Evolutionary conservation across 2,888 invertebrate species (phyloP).

Genomic region (Lapara coniferarum): DNA sequence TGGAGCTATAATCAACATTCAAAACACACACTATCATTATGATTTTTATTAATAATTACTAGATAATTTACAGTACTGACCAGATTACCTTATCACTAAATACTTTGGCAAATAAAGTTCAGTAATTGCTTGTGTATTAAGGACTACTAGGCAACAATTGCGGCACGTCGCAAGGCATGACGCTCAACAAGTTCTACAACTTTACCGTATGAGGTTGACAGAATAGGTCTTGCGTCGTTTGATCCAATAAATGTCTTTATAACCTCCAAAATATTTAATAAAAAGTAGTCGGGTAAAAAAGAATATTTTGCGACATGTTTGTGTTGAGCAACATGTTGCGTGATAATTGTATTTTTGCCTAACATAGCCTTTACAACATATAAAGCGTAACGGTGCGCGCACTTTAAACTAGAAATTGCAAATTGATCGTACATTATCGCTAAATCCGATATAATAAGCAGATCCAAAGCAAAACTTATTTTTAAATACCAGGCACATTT

Average conservation of each 20-base stretch:
- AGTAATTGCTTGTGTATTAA: neutral
- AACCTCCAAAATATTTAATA: too few species aligned
- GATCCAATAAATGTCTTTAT: too few species aligned
- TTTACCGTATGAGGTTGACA: too few species aligned
- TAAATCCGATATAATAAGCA: neutral
- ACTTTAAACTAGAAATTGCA: neutral
- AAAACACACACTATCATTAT: slow-evolving; percentile 18
- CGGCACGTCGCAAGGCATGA: neutral
- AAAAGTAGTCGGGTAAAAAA: too few species aligned
- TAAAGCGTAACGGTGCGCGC: neutral
- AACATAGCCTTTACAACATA: too few species aligned
- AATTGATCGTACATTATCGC: neutral
- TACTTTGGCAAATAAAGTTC: neutral
- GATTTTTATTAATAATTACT: slow-evolving; percentile 31
- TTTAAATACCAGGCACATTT: neutral
- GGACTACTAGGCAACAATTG: neutral
- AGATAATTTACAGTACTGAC: slow-evolving; percentile 39
- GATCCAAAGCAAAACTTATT: neutral
- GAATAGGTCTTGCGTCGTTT: too few species aligned
- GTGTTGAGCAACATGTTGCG: too few species aligned
- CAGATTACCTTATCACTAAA: slow-evolving; percentile 20
- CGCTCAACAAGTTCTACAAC: too few species aligned
- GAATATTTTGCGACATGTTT: too few species aligned
- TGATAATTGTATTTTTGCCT: too few species aligned
- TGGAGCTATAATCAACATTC: too few species aligned